These are phyloP conservation scores for Ophioderma brevispina DNA, from an alignment of 35 echinoderm and acorn worm genomes.

Conservation along the genomic window DNA sequence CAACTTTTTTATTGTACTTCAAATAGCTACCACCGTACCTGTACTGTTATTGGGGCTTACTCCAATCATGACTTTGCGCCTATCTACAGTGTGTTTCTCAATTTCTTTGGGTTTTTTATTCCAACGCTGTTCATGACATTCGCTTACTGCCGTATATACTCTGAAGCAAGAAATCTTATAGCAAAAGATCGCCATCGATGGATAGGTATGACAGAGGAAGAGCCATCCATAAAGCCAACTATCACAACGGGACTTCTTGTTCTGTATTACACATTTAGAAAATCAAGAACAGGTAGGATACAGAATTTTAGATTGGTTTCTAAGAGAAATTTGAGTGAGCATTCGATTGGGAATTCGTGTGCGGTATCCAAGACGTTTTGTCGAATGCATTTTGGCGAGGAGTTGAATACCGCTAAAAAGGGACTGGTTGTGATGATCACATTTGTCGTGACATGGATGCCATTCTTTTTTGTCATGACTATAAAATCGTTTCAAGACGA, in stretches of 20 bases:
- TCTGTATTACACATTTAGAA: too few relatives aligned
- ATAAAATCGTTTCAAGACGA: conserved; percentile 30
- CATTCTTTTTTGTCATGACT: conserved; percentile 64
- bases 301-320: too few relatives aligned
- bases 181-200: conserved; percentile 29
- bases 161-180: conserved; percentile 60
- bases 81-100: conserved; percentile 19
- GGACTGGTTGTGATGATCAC: conserved; percentile 57
- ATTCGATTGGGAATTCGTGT: not conserved
- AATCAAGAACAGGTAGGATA: too few relatives aligned
- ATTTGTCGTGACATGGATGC: conserved; percentile 73
- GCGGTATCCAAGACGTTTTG: conserved; percentile 22
- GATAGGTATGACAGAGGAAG: not conserved
- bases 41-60: conserved; percentile 48
- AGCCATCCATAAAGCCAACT: not conserved
- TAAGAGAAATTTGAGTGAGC: too few relatives aligned
- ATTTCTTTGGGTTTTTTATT: conserved; percentile 49
- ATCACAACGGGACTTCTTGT: not conserved
- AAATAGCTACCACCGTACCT: conserved; percentile 38
- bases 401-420: conserved; percentile 73
- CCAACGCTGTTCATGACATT: conserved; percentile 56
- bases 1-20: conserved; percentile 69
- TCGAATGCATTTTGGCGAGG: conserved; percentile 42
- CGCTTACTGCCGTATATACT: conserved; percentile 64
- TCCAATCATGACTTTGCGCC: not conserved